Base-by-base conservation (phyloP, 1,140 invertebrate genomes). In the Harpegnathos saltator region DNA sequence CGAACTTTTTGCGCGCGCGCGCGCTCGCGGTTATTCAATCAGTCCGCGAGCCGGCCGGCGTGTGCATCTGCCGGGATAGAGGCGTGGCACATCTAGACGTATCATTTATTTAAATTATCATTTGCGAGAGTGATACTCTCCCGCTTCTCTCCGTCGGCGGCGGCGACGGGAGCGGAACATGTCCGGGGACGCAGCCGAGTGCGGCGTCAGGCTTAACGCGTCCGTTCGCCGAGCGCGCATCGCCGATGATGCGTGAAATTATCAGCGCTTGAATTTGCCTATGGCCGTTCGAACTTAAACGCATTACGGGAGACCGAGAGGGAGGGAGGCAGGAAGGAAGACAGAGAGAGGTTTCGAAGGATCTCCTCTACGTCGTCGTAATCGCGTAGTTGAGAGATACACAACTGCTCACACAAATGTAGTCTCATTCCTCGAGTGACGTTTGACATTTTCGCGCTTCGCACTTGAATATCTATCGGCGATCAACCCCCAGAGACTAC, bases 91-190 rank as follows among this genome's bases (percentile, higher is more conserved):
- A 56, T 56, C 29, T 54, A 54, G 62, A 71, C 74, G 24, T 52
- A 65, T 75, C 71, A 74, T 74, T 88, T 83, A 87, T 88, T 83
- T 74, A 80, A 83, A 88, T 86, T 73, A 87, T 87, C 54, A 65
- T 85, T 84, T 22, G 33, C 17, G 48, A 83, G 48, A 83, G 38
- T 19, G 62, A 75, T 48, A 86, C 17, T n/a, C n/a, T n/a, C n/a
- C 19, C 29, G 19, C 26, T 48, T 66, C 62, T 33, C n/a, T n/a
- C n/a, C n/a, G n/a, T n/a, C n/a, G n/a, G n/a, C n/a, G n/a, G n/a
- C n/a, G n/a, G n/a, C n/a, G n/a, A n/a, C n/a, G n/a, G n/a, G n/a
- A n/a, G n/a, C n/a, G n/a, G n/a, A n/a, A n/a, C 29, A 56, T 58
- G 72, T 71, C 38, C 52, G 66, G 77, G 58, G 54, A 72, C 33